Evolutionary conservation across 2,888 invertebrate genomes (phyloP).

Genomic region (Parascotia fuliginaria): DNA sequence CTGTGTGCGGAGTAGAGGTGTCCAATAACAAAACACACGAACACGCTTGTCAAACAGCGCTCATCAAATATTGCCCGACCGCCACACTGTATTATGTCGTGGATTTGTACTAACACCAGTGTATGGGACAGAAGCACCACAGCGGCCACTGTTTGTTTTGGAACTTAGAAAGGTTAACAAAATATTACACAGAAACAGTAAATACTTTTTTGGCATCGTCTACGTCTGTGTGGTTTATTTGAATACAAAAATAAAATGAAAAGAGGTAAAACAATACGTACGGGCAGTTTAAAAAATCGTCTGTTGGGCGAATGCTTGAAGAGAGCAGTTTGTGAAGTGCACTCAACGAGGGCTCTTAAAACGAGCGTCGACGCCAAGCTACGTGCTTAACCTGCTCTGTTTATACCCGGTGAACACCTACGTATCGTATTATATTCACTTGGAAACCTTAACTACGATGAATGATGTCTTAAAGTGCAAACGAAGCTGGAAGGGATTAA

Average conservation of each 20-base stretch:
- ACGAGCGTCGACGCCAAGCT: slow-evolving; percentile 63
- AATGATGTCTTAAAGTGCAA: slow-evolving; percentile 28
- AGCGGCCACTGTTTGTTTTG: slow-evolving; percentile 64
- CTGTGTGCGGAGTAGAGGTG: slow-evolving; percentile 76
- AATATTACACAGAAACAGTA: slow-evolving; percentile 48
- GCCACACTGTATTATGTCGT: slow-evolving; percentile 74
- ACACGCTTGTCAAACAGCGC: slow-evolving; percentile 81
- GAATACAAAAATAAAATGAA: slow-evolving; percentile 49
- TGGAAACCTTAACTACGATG: slow-evolving; percentile 31
- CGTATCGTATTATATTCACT: slow-evolving; percentile 49
- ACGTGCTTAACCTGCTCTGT: slow-evolving; percentile 63
- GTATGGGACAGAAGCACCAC: slow-evolving; percentile 67
- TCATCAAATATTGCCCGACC: slow-evolving; percentile 79
- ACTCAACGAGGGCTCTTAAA: slow-evolving; percentile 64
- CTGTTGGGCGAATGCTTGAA: slow-evolving; percentile 65
- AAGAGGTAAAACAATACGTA: slow-evolving; percentile 56
- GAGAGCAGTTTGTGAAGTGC: slow-evolving; percentile 75
- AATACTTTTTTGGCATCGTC: slow-evolving; percentile 45
- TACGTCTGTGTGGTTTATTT: too few species aligned
- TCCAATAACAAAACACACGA: slow-evolving; percentile 81
- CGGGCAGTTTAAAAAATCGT: slow-evolving; percentile 63
- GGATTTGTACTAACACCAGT: slow-evolving; percentile 75
- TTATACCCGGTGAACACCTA: slow-evolving; percentile 67
- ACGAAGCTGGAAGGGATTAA: slow-evolving; percentile 12
- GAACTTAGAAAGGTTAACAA: slow-evolving; percentile 66